Evolutionary conservation across 1,140 invertebrate species (phyloP).

Genomic region (Patella vulgata): DNA sequence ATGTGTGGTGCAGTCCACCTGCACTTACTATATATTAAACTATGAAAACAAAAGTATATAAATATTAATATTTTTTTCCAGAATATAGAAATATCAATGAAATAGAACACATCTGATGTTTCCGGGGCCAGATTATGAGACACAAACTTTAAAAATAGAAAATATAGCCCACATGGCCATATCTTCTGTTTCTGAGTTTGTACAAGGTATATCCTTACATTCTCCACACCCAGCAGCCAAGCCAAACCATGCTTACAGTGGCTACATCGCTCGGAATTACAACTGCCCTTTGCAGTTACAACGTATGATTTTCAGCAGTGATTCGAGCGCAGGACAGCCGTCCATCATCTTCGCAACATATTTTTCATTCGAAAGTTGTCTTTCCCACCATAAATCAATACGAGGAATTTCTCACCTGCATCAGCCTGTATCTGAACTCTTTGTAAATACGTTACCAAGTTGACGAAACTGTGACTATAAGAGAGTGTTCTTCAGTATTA

Average conservation of each 20-base stretch:
- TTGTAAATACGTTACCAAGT: no score
- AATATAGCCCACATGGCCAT: no score
- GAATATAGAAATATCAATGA: no score
- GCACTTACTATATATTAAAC: no score
- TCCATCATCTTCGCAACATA: slow-evolving; percentile 3
- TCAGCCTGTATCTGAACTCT: not conserved
- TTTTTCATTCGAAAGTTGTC: not conserved
- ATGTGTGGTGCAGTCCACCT: no score
- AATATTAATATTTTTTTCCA: no score
- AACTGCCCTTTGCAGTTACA: slow-evolving; percentile 23
- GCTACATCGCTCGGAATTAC: slow-evolving; percentile 10
- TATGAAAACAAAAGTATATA: no score
- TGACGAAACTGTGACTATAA: no score
- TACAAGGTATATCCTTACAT: slow-evolving; percentile 22
- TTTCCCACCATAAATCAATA: slow-evolving; percentile 1
- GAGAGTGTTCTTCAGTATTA: no score
- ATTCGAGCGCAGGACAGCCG: slow-evolving; percentile 15
- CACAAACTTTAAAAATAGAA: no score
- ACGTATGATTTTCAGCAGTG: slow-evolving; percentile 7
- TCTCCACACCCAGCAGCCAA: slow-evolving; percentile 19
- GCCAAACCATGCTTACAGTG: slow-evolving; percentile 24
- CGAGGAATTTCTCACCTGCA: slow-evolving; percentile 1
- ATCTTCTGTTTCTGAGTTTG: slow-evolving; percentile 9
- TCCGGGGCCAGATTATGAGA: no score
- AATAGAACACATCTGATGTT: no score